Percentiles rank a stretch among this genome's conserved stretches.
Evolutionary conservation across 2,113 vertebrate species (phyloP).

Genomic region (Paramisgurnus dabryanus): DNA sequence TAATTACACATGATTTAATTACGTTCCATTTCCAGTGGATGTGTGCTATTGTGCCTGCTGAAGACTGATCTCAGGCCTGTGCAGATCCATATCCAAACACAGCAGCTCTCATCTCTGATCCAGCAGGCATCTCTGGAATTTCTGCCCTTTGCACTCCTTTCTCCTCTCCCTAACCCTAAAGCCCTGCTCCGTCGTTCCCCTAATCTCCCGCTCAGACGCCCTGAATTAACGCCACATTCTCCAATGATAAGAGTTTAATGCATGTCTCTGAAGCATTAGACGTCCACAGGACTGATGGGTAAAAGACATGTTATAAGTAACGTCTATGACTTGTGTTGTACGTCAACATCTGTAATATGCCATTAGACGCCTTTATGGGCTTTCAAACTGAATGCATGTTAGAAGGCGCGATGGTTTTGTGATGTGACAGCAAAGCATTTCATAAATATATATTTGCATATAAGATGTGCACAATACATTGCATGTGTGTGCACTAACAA

Average conservation of each 20-base stretch:
- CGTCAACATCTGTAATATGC: background rate
- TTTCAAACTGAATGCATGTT: background rate
- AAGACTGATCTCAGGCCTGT: slow-evolving; percentile 30
- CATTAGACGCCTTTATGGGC: slow-evolving; percentile 27
- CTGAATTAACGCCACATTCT: slow-evolving; percentile 55
- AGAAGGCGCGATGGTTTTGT: background rate
- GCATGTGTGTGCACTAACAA: no score
- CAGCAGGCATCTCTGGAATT: slow-evolving; percentile 56
- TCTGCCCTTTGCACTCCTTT: slow-evolving; percentile 4
- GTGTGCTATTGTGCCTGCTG: background rate
- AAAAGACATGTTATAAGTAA: slow-evolving; percentile 25
- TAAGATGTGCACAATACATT: background rate
- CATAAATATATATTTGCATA: background rate
- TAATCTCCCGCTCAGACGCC: slow-evolving; percentile 52
- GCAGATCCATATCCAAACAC: slow-evolving; percentile 56
- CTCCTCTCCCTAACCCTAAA: slow-evolving; percentile 37
- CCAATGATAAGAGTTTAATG: slow-evolving; percentile 52
- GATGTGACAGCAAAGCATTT: background rate
- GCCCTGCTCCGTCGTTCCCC: slow-evolving; percentile 39
- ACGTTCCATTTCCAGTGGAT: background rate
- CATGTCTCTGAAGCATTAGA: slow-evolving; percentile 41
- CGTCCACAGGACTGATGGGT: slow-evolving; percentile 10
- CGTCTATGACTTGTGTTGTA: slow-evolving; percentile 2
- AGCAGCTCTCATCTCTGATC: slow-evolving; percentile 47
- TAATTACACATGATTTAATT: slow-evolving; percentile 3